These are phyloP conservation scores for Cheiracanthium punctorium DNA, from an alignment of 2,888 invertebrate species.

Conservation along the genomic window DNA sequence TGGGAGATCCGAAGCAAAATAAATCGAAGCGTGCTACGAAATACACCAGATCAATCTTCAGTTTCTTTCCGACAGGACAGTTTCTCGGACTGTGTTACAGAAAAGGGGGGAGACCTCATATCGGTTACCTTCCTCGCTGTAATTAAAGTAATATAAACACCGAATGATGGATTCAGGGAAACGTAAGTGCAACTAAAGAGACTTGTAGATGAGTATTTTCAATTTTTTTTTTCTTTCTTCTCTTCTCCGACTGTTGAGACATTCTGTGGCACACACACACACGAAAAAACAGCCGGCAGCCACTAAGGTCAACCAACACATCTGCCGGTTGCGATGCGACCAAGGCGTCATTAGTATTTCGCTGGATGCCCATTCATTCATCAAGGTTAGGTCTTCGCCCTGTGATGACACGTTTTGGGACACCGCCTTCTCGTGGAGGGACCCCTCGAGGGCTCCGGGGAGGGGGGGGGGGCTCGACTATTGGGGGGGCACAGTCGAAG, in stretches of 20 bases:
- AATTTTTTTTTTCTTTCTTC: not conserved
- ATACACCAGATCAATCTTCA: not conserved
- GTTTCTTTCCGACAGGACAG: not conserved
- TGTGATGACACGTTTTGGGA: constrained; percentile 64
- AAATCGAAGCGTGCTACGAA: not conserved
- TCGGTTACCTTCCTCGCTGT: not conserved
- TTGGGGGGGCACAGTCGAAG: not conserved
- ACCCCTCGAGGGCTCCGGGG: not conserved
- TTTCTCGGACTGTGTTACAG: not conserved
- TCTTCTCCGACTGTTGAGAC: not conserved
- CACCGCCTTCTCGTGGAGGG: constrained; percentile 40
- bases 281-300: not conserved
- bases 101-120: not conserved
- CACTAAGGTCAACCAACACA: constrained; percentile 51
- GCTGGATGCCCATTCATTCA: constrained; percentile 61
- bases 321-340: constrained; percentile 58
- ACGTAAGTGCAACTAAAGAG: not conserved
- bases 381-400: constrained; percentile 66
- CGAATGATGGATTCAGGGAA: not conserved
- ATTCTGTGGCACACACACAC: not conserved
- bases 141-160: not conserved
- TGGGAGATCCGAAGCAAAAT: not conserved
- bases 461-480: not conserved
- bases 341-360: constrained; percentile 63
- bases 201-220: not conserved